Evolutionary conservation across 37 sponge, comb jelly and placozoan genomes (phyloP).

Genomic region (Halisarca cf. caerulea): DNA sequence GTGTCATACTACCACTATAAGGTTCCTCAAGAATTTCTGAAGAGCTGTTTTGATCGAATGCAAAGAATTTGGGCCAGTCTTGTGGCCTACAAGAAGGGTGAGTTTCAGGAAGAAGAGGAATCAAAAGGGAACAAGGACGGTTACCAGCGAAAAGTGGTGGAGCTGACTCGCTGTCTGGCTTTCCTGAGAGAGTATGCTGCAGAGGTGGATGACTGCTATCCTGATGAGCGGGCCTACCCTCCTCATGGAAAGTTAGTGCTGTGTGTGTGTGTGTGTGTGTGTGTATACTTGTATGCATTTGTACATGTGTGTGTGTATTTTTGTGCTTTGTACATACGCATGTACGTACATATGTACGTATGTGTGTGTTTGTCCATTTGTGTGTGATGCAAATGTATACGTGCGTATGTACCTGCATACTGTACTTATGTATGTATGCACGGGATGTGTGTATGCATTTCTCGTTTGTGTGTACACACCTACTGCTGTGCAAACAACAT

Average conservation of each 20-base stretch:
- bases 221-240: slow-evolving; percentile 80
- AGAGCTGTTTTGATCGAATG: slow-evolving; percentile 13
- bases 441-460: background rate
- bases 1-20: too few species aligned
- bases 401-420: too few species aligned
- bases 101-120: background rate
- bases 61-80: background rate
- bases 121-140: background rate
- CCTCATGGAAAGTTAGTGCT: slow-evolving; percentile 86
- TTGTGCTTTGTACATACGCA: too few species aligned
- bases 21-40: slow-evolving; percentile 21
- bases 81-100: slow-evolving; percentile 7
- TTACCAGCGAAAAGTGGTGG: slow-evolving; percentile 49
- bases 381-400: too few species aligned
- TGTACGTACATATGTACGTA: background rate
- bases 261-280: background rate
- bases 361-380: background rate
- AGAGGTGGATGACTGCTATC: slow-evolving; percentile 81
- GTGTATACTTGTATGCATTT: background rate
- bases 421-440: background rate
- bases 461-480: background rate
- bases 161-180: slow-evolving; percentile 78
- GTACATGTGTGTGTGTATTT: too few species aligned
- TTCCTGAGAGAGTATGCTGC: slow-evolving; percentile 83
- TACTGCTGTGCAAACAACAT: background rate